Conservation (phyloP, 1,140 invertebrate genomes). For the Carposina sasakii region DNA sequence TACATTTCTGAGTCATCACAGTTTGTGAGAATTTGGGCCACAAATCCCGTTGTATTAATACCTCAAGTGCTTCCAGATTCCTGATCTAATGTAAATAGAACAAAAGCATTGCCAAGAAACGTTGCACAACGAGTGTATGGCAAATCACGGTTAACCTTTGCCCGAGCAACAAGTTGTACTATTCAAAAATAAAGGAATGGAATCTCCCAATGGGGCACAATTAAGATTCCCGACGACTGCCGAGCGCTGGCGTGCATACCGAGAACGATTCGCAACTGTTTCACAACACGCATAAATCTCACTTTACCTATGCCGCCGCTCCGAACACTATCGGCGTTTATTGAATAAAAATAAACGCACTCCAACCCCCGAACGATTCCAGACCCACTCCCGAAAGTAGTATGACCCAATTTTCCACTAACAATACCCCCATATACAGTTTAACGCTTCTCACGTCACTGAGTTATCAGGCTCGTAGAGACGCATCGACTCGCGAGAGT, state of each 20-base stretch:
- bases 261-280: constrained; percentile 42
- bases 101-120: constrained; percentile 39
- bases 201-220: constrained; percentile 60
- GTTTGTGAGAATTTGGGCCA: too few species aligned
- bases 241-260: constrained; percentile 39
- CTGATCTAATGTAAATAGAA: constrained; percentile 21
- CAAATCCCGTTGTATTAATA: constrained; percentile 9
- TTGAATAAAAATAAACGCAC: constrained; percentile 47
- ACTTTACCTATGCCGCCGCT: constrained; percentile 39
- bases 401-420: constrained; percentile 37
- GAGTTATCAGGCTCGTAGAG: constrained; percentile 38
- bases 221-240: constrained; percentile 56
- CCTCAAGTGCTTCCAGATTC: constrained; percentile 19
- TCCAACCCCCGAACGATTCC: constrained; percentile 28
- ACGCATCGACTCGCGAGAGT: constrained; percentile 31
- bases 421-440: constrained; percentile 23
- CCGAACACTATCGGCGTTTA: constrained; percentile 33
- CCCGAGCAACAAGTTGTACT: constrained; percentile 47
- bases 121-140: constrained; percentile 25
- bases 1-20: too few species aligned
- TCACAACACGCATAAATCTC: constrained; percentile 49
- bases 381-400: constrained; percentile 29
- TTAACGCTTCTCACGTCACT: constrained; percentile 52
- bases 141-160: constrained; percentile 35
- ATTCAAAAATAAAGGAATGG: constrained; percentile 55